Conservation (phyloP, 2,888 invertebrate species). For the Hirtodrosophila alboralis region DNA sequence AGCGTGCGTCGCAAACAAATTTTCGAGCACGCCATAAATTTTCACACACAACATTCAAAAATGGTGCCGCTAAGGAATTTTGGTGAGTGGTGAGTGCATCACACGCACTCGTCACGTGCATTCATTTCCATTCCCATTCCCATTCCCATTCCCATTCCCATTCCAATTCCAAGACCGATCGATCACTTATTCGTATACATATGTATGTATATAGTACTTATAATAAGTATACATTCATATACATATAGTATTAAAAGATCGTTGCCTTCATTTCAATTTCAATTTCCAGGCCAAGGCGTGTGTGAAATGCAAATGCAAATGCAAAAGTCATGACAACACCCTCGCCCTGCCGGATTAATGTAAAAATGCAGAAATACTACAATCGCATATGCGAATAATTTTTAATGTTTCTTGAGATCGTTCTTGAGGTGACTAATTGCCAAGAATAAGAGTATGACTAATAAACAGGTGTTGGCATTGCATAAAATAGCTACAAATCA, state of each 20-base stretch:
- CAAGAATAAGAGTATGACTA: slow-evolving; percentile 42
- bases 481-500: slow-evolving; percentile 20
- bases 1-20: slow-evolving; percentile 55
- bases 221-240: too few relatives aligned
- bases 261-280: slow-evolving; percentile 60
- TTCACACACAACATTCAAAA: slow-evolving; percentile 40
- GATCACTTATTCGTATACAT: slow-evolving; percentile 49
- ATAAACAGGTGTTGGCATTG: slow-evolving; percentile 39
- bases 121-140: slow-evolving; percentile 46
- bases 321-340: slow-evolving; percentile 62
- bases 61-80: slow-evolving; percentile 57
- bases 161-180: slow-evolving; percentile 63
- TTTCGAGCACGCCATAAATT: slow-evolving; percentile 67
- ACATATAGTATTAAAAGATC: slow-evolving; percentile 56
- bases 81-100: slow-evolving; percentile 46
- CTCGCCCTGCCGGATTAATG: slow-evolving; percentile 56
- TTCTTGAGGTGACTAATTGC: slow-evolving; percentile 64
- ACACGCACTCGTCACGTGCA: slow-evolving; percentile 70
- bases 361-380: slow-evolving; percentile 51
- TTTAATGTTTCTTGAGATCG: slow-evolving; percentile 45
- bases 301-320: slow-evolving; percentile 65
- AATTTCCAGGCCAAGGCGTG: slow-evolving; percentile 76
- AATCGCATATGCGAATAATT: slow-evolving; percentile 31
- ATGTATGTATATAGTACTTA: slow-evolving; percentile 15
- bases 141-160: too few relatives aligned